These are phyloP conservation scores for Dipodomys ordii DNA, from an alignment of 2,113 vertebrate genomes.

Conservation along the genomic window DNA sequence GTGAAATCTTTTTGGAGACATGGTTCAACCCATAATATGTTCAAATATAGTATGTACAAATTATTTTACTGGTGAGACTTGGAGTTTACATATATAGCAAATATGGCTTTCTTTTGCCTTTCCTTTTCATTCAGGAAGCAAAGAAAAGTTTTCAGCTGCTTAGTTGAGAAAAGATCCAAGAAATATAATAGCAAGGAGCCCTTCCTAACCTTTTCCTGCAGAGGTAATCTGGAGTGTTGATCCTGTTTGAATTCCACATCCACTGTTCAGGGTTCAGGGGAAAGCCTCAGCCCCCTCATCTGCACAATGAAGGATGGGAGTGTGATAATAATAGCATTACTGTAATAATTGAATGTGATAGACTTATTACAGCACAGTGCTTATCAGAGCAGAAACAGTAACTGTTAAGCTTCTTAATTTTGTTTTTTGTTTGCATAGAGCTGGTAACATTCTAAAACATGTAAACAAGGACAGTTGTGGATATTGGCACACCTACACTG, in stretches of 20 bases:
- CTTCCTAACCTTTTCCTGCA: neutral
- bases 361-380: neutral
- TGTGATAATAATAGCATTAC: neutral
- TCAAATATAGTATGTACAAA: neutral
- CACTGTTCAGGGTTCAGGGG: neutral
- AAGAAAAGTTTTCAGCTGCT: neutral
- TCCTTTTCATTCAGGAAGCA: neutral
- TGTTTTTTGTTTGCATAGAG: conserved; percentile 9
- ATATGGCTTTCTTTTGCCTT: neutral
- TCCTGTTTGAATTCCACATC: neutral
- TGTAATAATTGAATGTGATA: neutral
- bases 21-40: neutral
- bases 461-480: neutral
- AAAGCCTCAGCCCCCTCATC: neutral
- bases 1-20: neutral
- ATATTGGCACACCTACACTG: neutral
- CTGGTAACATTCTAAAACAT: conserved; percentile 1
- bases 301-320: neutral
- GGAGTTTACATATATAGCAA: neutral
- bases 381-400: neutral
- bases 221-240: neutral
- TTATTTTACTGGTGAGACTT: neutral
- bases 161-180: neutral
- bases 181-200: neutral
- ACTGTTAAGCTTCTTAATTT: neutral